These are phyloP conservation scores for Pseudomyrmex flavicornis DNA, from an alignment of 1,140 invertebrate genomes.

Conservation along the genomic window DNA sequence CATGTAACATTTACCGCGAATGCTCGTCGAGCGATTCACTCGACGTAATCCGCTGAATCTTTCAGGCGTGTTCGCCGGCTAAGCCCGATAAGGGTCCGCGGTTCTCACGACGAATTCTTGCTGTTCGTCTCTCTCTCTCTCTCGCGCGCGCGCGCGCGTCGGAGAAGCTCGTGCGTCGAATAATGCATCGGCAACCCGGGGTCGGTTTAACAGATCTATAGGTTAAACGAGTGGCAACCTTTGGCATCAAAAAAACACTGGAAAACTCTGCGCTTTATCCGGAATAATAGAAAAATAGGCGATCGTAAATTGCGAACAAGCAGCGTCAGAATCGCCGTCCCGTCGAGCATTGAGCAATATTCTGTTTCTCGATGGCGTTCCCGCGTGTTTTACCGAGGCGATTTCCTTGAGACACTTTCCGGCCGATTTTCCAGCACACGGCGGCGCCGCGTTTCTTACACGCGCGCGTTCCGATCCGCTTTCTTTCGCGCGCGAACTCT, in stretches of 20 bases:
- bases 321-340: conserved; percentile 32
- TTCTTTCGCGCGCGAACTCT: conserved; percentile 51
- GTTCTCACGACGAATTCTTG: conserved; percentile 60
- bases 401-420: conserved; percentile 72
- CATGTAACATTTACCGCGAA: conserved; percentile 59
- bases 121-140: conserved; percentile 25
- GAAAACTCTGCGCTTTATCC: neutral
- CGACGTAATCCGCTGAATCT: conserved; percentile 60
- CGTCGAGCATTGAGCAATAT: conserved; percentile 55
- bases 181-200: conserved; percentile 35
- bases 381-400: conserved; percentile 37
- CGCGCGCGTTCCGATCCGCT: conserved; percentile 53
- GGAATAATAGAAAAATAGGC: conserved; percentile 25
- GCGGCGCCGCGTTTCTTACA: conserved; percentile 36
- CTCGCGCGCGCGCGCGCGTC: neutral
- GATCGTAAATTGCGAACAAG: neutral
- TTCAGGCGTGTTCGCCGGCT: conserved; percentile 53
- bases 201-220: conserved; percentile 31
- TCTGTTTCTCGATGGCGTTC: neutral
- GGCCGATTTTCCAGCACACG: conserved; percentile 64
- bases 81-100: conserved; percentile 55
- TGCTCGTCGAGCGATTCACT: conserved; percentile 60
- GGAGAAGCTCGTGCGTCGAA: conserved; percentile 49
- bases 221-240: conserved; percentile 35
- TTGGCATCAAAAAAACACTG: neutral